Evolutionary conservation across 1,140 invertebrate genomes (phyloP).

Genomic region (Trachelipus rathkii): DNA sequence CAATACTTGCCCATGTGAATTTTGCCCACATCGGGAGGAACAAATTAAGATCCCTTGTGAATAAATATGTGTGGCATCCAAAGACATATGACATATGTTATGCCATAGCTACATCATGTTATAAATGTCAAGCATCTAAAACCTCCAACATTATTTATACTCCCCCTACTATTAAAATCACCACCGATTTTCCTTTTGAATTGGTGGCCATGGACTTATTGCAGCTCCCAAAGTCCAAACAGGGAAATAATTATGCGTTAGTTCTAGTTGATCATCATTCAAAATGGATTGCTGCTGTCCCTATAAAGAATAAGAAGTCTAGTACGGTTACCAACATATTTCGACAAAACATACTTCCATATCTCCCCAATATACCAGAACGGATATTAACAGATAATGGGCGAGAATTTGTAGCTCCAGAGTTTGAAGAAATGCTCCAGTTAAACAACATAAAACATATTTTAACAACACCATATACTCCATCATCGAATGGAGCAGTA

Average conservation of each 20-base stretch:
- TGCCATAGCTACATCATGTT: too few species aligned
- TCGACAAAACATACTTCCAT: not conserved
- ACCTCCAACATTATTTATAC: not conserved
- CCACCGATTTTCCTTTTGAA: not conserved
- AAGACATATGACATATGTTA: too few species aligned
- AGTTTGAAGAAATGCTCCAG: not conserved
- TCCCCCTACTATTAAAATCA: not conserved
- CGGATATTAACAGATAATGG: slow-evolving; percentile 6
- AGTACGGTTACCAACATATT: not conserved
- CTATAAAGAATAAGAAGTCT: not conserved
- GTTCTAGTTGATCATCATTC: slow-evolving; percentile 3
- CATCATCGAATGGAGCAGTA: slow-evolving; percentile 8
- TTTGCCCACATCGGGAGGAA: too few species aligned
- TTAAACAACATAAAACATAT: not conserved
- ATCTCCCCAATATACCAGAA: not conserved
- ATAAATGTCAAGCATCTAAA: too few species aligned
- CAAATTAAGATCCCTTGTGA: too few species aligned
- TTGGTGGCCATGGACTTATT: slow-evolving; percentile 10
- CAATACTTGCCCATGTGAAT: too few species aligned
- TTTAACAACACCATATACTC: not conserved
- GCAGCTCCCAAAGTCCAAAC: not conserved
- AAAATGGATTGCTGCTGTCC: slow-evolving; percentile 13
- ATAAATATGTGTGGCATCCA: too few species aligned
- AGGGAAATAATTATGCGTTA: not conserved
- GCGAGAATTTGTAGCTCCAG: not conserved